These are phyloP conservation scores for Drusus annulatus DNA, from an alignment of 1,140 invertebrate genomes.

Conservation along the genomic window DNA sequence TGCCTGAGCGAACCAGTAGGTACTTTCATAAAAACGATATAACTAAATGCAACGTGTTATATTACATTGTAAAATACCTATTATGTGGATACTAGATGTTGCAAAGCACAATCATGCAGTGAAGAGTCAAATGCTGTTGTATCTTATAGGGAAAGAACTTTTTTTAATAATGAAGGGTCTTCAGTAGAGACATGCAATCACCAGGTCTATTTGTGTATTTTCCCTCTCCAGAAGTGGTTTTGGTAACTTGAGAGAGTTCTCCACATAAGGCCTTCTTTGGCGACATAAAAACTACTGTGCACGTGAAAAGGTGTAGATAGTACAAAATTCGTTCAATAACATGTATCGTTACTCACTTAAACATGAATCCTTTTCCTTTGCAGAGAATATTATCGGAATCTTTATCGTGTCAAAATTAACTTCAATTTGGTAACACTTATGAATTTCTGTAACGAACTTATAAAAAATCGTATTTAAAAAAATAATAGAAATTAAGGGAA, in stretches of 20 bases:
- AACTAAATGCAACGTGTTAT: no score
- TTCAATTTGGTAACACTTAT: not conserved
- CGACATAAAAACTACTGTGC: conserved; percentile 24
- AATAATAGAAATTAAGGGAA: no score
- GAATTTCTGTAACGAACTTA: no score
- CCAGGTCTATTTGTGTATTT: not conserved
- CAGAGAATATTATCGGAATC: conserved; percentile 63
- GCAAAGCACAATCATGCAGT: conserved; percentile 33
- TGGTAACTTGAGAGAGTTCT: not conserved
- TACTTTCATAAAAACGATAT: not conserved
- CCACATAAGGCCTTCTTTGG: not conserved
- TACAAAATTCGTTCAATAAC: conserved; percentile 32
- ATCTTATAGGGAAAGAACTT: not conserved
- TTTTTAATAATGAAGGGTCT: not conserved
- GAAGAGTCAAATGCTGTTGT: conserved; percentile 12
- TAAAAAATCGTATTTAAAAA: no score
- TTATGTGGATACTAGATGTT: not conserved
- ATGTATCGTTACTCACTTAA: conserved; percentile 72
- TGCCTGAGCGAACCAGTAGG: not conserved
- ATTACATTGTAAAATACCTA: not conserved
- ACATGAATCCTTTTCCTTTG: conserved; percentile 75
- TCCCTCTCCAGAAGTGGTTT: no score
- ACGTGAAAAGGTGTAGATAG: conserved; percentile 17
- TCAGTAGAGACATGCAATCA: not conserved
- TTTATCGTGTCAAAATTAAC: conserved; percentile 2